Evolutionary conservation across 1,140 invertebrate genomes (phyloP).

Genomic region (Listronotus bonariensis): DNA sequence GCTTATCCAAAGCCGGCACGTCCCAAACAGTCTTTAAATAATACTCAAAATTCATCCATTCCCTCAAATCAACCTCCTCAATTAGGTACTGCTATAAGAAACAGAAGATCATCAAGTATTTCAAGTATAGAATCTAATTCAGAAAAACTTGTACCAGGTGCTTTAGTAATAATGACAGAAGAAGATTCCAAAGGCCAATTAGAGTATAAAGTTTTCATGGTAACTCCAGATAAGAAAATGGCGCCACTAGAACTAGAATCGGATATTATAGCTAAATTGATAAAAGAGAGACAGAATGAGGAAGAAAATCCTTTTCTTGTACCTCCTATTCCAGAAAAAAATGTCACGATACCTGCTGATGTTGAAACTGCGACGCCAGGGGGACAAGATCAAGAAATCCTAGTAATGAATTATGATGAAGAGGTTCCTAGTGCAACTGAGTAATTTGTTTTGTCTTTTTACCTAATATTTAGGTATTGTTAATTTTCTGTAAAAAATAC

Average conservation of each 20-base stretch:
- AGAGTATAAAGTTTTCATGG: slow-evolving; percentile 57
- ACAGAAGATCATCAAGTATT: slow-evolving; percentile 3
- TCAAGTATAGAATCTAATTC: slow-evolving; percentile 20
- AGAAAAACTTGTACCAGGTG: slow-evolving; percentile 44
- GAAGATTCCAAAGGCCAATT: slow-evolving; percentile 49
- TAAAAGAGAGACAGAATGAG: slow-evolving; percentile 13
- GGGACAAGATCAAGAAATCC: too few species aligned
- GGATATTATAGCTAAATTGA: slow-evolving; percentile 49
- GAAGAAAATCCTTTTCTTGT: not conserved
- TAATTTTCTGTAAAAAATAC: too few species aligned
- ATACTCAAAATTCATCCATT: too few species aligned
- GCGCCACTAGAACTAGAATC: slow-evolving; percentile 54
- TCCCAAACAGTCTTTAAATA: too few species aligned
- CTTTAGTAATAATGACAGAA: slow-evolving; percentile 55
- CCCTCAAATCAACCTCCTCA: too few species aligned
- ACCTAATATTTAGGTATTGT: too few species aligned
- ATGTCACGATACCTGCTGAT: slow-evolving; percentile 10
- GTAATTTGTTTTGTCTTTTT: too few species aligned
- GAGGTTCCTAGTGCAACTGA: too few species aligned
- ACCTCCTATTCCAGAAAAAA: slow-evolving; percentile 3
- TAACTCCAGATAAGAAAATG: slow-evolving; percentile 53
- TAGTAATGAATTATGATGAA: too few species aligned
- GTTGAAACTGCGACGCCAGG: too few species aligned
- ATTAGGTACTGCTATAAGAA: not conserved
- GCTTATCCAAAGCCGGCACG: too few species aligned